A percentile compares a stretch with the other conserved stretches of the same genome.
phyloP scores from a whole-genome alignment of 1,140 invertebrate genomes.

The Microplitis mediator region DNA sequence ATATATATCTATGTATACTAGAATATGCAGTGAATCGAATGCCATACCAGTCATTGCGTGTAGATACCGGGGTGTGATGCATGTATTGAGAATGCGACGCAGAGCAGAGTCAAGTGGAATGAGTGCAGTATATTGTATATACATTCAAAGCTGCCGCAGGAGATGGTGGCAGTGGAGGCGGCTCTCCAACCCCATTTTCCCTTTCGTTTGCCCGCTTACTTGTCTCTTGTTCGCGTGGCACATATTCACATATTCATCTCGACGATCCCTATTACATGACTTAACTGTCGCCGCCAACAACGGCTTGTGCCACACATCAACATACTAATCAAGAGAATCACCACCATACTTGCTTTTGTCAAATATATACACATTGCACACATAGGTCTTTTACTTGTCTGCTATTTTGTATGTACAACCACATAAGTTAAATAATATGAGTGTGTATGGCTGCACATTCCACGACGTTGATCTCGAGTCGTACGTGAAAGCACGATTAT shows the following conservation, averaged over 20 bases:
- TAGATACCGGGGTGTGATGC: constrained; percentile 13
- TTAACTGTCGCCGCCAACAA: neutral
- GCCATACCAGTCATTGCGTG: neutral
- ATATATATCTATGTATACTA: neutral
- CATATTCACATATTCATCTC: constrained; percentile 57
- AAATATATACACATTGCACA: neutral
- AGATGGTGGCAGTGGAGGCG: constrained; percentile 29
- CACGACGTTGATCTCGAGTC: constrained; percentile 13
- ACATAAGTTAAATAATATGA: too few species aligned
- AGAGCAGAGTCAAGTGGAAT: constrained; percentile 2
- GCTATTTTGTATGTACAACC: too few species aligned
- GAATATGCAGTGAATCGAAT: neutral
- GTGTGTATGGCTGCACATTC: neutral
- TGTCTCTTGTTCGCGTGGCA: constrained; percentile 41
- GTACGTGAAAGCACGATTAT: constrained; percentile 34
- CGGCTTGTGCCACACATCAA: neutral
- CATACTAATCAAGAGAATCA: constrained; percentile 5
- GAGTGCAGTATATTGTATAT: neutral
- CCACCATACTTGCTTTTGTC: neutral
- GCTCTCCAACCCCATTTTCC: constrained; percentile 54
- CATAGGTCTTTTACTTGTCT: neutral
- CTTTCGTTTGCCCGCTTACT: constrained; percentile 49
- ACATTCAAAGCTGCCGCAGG: neutral
- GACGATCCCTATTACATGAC: neutral
- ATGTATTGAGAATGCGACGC: neutral